Evolutionary conservation across 92 coral and sea anemone genomes (phyloP).

Genomic region (Bergia sp.): DNA sequence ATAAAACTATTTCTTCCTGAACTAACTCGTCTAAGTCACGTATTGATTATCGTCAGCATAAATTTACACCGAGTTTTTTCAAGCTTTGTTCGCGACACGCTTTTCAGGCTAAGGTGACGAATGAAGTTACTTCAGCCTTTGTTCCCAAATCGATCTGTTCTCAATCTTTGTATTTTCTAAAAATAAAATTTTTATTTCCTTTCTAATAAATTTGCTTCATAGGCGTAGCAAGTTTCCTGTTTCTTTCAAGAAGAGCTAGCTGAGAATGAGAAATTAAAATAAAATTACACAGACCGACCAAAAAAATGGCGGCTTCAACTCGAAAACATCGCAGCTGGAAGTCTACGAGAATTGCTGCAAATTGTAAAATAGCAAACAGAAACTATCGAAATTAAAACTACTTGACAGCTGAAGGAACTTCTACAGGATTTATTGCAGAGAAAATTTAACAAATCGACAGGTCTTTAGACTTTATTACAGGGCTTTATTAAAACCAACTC

Average conservation of each 20-base stretch:
- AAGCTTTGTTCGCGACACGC: neutral
- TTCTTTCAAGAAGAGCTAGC: neutral
- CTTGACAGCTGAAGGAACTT: neutral
- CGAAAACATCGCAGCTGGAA: conserved; percentile 19
- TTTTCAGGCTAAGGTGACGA: neutral
- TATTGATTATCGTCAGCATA: neutral
- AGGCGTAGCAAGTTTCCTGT: neutral
- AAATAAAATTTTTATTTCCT: neutral
- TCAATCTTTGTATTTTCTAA: neutral
- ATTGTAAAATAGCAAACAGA: neutral
- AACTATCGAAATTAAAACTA: neutral
- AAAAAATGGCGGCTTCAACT: conserved; percentile 29
- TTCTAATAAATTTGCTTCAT: neutral
- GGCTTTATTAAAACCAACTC: no score
- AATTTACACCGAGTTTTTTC: neutral
- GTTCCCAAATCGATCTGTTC: neutral
- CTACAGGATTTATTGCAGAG: neutral
- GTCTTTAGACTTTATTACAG: neutral
- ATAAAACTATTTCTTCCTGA: neutral
- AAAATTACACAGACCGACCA: neutral
- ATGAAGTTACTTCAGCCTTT: neutral
- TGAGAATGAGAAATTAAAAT: neutral
- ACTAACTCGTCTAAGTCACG: conserved; percentile 7
- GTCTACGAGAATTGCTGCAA: neutral
- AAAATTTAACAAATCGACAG: neutral